Conservation (phyloP, 1,140 invertebrate genomes). For the Asbolus verrucosus region DNA sequence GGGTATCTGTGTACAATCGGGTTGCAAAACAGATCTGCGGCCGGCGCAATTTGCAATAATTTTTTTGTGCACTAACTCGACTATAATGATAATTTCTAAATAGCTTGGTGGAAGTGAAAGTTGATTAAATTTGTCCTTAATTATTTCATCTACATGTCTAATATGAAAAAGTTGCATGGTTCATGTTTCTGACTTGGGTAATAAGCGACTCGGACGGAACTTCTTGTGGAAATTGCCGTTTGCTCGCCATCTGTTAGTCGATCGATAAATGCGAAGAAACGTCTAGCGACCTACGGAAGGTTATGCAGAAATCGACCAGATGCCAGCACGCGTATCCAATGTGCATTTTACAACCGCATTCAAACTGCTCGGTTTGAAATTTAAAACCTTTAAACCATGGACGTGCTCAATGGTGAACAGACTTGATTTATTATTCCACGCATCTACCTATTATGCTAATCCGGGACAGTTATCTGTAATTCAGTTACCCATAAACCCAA, state of each 20-base stretch:
- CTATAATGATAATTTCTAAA: constrained; percentile 28
- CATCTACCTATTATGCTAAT: too few relatives aligned
- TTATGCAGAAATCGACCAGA: neutral
- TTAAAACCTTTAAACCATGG: constrained; percentile 25
- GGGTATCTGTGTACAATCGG: too few relatives aligned
- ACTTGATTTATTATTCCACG: too few relatives aligned
- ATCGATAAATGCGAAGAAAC: neutral
- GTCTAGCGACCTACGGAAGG: neutral
- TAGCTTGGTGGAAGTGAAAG: constrained; percentile 31
- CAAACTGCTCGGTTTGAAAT: constrained; percentile 20
- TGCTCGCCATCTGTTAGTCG: constrained; percentile 2
- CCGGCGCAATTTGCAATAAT: constrained; percentile 4
- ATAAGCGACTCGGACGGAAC: neutral
- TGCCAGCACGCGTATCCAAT: neutral
- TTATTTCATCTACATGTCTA: constrained; percentile 13
- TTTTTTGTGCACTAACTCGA: neutral
- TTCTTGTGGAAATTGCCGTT: neutral
- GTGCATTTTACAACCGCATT: too few relatives aligned
- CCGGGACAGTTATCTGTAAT: too few relatives aligned
- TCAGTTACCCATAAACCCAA: too few relatives aligned
- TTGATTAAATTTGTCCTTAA: constrained; percentile 40
- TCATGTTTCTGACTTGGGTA: neutral
- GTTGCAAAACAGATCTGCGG: constrained; percentile 8
- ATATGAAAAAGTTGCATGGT: constrained; percentile 23
- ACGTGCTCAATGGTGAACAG: neutral